These are phyloP conservation scores for Macrochelys suwanniensis DNA, from an alignment of 2,797 vertebrate species.

Conservation along the genomic window DNA sequence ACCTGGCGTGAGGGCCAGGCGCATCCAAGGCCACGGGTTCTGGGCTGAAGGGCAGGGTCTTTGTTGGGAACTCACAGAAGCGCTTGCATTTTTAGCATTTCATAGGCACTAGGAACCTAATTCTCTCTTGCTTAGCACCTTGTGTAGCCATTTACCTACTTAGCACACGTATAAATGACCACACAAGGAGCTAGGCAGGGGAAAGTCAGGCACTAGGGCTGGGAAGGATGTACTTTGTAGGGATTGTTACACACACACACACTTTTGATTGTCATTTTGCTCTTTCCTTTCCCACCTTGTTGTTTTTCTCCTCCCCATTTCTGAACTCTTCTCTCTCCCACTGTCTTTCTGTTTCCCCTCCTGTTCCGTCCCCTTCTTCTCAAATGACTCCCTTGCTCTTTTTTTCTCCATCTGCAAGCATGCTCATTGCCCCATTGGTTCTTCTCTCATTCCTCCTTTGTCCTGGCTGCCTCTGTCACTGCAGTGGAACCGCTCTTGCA, in stretches of 20 bases:
- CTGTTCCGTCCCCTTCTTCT: not conserved
- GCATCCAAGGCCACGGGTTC: not conserved
- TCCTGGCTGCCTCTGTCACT: not conserved
- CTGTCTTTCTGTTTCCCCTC: not conserved
- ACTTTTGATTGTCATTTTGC: not conserved
- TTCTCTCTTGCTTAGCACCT: not conserved
- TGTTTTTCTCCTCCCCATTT: not conserved
- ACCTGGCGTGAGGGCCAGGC: not conserved
- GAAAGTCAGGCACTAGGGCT: not conserved
- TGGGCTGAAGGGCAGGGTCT: not conserved
- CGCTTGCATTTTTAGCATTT: not conserved
- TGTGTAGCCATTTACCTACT: not conserved
- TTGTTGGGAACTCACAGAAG: not conserved
- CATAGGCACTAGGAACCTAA: not conserved
- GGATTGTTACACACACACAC: too few relatives aligned
- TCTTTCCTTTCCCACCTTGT: not conserved
- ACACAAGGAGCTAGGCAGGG: not conserved
- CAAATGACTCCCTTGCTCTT: not conserved
- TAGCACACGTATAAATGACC: not conserved
- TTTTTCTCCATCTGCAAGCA: not conserved
- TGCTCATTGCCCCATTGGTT: not conserved
- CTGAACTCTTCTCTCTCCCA: too few relatives aligned
- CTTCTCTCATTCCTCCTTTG: not conserved
- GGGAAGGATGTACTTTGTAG: not conserved
- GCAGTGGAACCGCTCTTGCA: not conserved